phyloP scores from a whole-genome alignment of 2,113 vertebrate genomes.

The Apteryx owenii region DNA sequence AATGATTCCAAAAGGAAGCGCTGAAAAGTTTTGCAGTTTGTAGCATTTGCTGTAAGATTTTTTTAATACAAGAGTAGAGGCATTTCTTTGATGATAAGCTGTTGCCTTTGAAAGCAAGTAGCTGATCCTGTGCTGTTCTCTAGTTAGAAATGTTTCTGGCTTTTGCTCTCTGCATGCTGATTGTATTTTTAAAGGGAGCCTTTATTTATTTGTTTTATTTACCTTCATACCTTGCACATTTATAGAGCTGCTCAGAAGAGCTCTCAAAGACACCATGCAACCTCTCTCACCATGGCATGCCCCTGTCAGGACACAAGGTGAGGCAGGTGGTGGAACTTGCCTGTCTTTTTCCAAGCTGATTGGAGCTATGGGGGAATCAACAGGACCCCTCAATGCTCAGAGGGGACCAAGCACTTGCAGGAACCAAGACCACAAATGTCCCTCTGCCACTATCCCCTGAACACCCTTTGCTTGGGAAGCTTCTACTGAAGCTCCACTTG shows the following conservation, averaged over 20 bases:
- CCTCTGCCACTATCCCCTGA: fast-evolving
- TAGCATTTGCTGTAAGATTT: background rate
- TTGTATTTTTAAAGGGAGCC: background rate
- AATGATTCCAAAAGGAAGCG: background rate
- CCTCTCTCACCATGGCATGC: background rate
- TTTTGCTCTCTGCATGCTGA: background rate
- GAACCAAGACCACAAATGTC: background rate
- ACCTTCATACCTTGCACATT: background rate
- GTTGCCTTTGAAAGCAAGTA: background rate
- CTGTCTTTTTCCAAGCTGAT: background rate
- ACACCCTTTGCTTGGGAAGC: background rate
- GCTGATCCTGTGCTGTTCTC: background rate
- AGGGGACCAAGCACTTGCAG: background rate
- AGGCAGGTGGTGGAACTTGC: too few relatives aligned
- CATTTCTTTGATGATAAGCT: background rate
- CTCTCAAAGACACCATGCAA: background rate
- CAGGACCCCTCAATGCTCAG: background rate
- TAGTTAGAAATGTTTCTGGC: background rate
- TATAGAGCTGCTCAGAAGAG: background rate
- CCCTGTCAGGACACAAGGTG: background rate
- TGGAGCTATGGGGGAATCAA: background rate
- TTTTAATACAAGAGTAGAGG: background rate
- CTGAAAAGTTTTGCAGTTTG: background rate
- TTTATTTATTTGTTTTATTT: background rate
- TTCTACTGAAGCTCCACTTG: background rate